phyloP scores from a whole-genome alignment of 2,888 invertebrate genomes.

The Scelioninae gen. 2 region DNA sequence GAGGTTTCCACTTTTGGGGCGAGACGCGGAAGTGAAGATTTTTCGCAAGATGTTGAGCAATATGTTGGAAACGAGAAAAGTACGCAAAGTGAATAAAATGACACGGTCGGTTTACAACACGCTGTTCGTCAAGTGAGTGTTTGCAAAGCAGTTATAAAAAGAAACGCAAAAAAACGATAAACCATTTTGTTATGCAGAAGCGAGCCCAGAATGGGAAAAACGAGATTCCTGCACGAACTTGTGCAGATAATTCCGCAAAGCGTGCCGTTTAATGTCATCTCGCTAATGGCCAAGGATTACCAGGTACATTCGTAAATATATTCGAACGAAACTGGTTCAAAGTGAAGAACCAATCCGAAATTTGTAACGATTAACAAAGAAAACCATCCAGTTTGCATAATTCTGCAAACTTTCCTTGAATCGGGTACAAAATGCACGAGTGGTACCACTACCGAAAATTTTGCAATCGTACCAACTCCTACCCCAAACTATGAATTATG shows the following conservation, averaged over 20 bases:
- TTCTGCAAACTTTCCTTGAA: too few species aligned
- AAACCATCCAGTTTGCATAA: too few species aligned
- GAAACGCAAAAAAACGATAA: too few species aligned
- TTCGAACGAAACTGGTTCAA: too few species aligned
- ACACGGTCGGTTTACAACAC: slow-evolving; percentile 61
- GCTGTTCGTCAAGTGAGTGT: slow-evolving; percentile 66
- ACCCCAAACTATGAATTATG: too few species aligned
- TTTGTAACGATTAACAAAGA: too few species aligned
- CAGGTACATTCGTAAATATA: slow-evolving; percentile 67
- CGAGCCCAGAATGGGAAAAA: slow-evolving; percentile 79
- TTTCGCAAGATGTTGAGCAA: slow-evolving; percentile 64
- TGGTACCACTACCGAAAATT: too few species aligned
- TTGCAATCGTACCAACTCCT: too few species aligned
- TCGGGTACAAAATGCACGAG: too few species aligned
- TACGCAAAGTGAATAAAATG: slow-evolving; percentile 30
- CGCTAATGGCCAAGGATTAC: slow-evolving; percentile 70
- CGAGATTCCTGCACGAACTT: slow-evolving; percentile 79
- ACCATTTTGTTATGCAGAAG: slow-evolving; percentile 76
- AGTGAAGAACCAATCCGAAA: too few species aligned
- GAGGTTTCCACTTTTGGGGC: slow-evolving; percentile 77
- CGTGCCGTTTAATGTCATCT: slow-evolving; percentile 72
- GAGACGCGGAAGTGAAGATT: slow-evolving; percentile 74
- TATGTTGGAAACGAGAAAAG: slow-evolving; percentile 53
- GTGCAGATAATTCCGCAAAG: slow-evolving; percentile 74
- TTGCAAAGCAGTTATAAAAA: neutral